Evolutionary conservation across 2,113 vertebrate genomes (phyloP), one percentile per base, ranked within the genome.

Genomic region (Jacana jacana): DNA sequence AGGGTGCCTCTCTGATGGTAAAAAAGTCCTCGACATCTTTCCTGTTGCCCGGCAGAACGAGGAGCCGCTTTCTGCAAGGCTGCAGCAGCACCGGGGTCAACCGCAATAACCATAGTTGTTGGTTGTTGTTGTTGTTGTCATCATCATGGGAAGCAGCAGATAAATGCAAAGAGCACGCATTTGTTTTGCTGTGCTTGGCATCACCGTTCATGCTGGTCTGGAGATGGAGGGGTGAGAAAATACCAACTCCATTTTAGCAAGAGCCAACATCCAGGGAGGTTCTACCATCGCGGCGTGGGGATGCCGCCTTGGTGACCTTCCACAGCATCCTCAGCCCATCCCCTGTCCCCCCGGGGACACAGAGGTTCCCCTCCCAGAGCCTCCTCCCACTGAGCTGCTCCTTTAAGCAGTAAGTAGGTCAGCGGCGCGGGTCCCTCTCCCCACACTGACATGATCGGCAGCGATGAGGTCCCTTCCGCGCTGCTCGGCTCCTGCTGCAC

Each of bases 351-450:
- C 9, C 3, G 7, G 31, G 33, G 27, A 13, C 42, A 7, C 19
- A 3, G 17, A 5, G 6, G 11, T 39, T 15, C 55, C 51, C 46
- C 2, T 14, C 8, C 16, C 15, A 0, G 9, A 4, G 3, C 11
- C 23, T 24, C 8, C 17, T n/a, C 58, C 2, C 9, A 35, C 70
- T 8, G 1, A 54, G 37, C 58, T 58, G 96, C 92, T 95, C 86
- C 97, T 97, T 97, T 94, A 96, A 98, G 94, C 48, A 40, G 70
- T 93, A 97, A 93, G 73, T 96, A 97, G 97, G 96, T 96, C 96
- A 89, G 85, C 61, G 23, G 16, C 2, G 70, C 77, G 80, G 88
- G 75, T 89, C 92, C 90, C 14, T 3, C 75, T 85, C 60, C 88
- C 94, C 83, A 10, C 35, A 9, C 49, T 72, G 94, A 84, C 58